A percentile compares a stretch with the other conserved stretches of the same genome.
phyloP scores from a whole-genome alignment of 2,888 invertebrate genomes.

The Agrilus mali region DNA sequence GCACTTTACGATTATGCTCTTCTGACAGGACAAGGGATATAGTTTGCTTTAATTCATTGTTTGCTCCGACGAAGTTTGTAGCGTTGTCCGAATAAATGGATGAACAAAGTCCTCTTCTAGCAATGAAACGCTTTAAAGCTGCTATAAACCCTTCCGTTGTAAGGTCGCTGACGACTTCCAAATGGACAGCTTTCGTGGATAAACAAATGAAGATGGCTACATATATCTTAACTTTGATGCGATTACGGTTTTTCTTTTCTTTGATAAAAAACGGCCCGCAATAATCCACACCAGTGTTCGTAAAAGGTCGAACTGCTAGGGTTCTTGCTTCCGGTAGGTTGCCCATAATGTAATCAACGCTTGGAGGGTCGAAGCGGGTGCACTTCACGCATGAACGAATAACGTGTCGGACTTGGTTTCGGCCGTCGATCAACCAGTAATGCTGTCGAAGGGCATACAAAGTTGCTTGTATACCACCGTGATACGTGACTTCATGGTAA shows the following conservation, averaged over 20 bases:
- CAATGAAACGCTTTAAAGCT: constrained; percentile 9
- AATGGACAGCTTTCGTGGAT: constrained; percentile 15
- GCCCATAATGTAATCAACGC: constrained; percentile 14
- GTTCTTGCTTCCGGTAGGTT: constrained; percentile 17
- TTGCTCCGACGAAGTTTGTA: constrained; percentile 9
- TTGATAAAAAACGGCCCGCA: constrained; percentile 16
- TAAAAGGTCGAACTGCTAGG: constrained; percentile 15
- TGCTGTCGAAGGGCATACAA: constrained; percentile 5
- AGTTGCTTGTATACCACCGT: constrained; percentile 8
- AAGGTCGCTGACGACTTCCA: constrained; percentile 11
- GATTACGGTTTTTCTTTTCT: constrained; percentile 10
- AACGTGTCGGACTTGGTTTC: constrained; percentile 1
- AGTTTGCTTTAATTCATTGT: constrained; percentile 3
- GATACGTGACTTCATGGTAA: constrained; percentile 8
- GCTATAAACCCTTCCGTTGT: constrained; percentile 10
- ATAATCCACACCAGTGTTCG: constrained; percentile 16
- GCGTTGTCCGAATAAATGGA: constrained; percentile 10
- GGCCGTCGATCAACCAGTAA: constrained; percentile 6
- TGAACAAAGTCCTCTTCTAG: constrained; percentile 8
- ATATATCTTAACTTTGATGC: constrained; percentile 5
- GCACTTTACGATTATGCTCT: too few species aligned
- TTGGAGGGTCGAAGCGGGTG: constrained; percentile 2
- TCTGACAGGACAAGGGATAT: too few species aligned
- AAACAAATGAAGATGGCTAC: constrained; percentile 17
- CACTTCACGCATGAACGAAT: constrained; percentile 6